Base-by-base conservation (phyloP, 2,888 invertebrate species). In the Drosophila flavopinicola region DNA sequence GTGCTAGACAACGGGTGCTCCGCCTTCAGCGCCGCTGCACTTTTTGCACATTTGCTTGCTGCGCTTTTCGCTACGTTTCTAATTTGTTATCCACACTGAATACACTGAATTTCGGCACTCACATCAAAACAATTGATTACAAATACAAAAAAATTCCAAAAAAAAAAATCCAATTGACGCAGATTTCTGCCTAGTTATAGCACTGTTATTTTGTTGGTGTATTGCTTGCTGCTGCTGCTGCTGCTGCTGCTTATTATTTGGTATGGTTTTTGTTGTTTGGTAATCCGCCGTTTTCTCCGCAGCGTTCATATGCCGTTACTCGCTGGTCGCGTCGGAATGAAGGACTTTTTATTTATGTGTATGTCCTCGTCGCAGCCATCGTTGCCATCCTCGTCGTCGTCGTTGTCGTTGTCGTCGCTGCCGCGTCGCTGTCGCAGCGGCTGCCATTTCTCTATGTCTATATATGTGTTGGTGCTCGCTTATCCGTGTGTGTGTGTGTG, bases 301-400 rank as follows among this genome's bases (percentile, higher is more conserved):
- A 71, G 75, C 75, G 72, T 72, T 80, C 70, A 65, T 84, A 67
- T 76, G 82, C 78, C 85, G 85, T 90, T 89, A 90, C 89, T 90
- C 90, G 90, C 90, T 87, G 86, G 86, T 90, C 90, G 90, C 90
- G 90, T 89, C 89, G 90, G 90, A 90, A 89, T 89, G 90, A 89
- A 91, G 89, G 89, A 89, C 88, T 90, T 90, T 91, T 90, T 91
- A 91, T 91, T 91, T 91, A 90, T 91, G 90, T 91, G 87, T 78
- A 86, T 78, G 87, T 85, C 80, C 86, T 85, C 87, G 86, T 63
- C 78, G 86, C 66, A 61, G 82, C 68, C 75, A 44, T 41, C 45
- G 60, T 30, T 11, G 41, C 23, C 38, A 38, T 44, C 29, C 42
- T 79, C 87, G 88, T 86, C 83, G 88, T 80, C 86, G 64, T 35